Base-by-base conservation (phyloP, 1,140 invertebrate species). In the Temnothorax curvispinosus region DNA sequence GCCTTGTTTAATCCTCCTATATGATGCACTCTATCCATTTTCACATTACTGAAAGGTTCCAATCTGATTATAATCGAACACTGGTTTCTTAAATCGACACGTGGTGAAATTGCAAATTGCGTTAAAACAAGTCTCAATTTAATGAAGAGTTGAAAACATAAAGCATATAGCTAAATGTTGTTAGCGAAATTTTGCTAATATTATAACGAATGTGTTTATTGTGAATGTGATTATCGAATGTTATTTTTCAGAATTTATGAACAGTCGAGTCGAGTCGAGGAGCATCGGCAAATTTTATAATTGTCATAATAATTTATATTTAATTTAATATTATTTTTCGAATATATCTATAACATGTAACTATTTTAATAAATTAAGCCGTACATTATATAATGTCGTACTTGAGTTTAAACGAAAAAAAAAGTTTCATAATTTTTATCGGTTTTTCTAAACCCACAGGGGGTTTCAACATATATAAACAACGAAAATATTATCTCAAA, bases 1-100 rank as follows among this genome's bases (percentile, higher is more conserved):
- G 54, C 11, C 72, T 85, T 38, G 44, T 76, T 85, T 85, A 62
- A 85, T 76, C 27, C 44, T 74, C 41, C 1, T 27, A 27, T 27
- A 27, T 44, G 78, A 72, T 35, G 3, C 52, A 35, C 15, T 81
- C 35, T 35, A 80, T 56, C n/a, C 67, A 7, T 21, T 82, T 82
- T 9, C 50, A 21, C 15, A 11, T 71, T 41, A 71, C 50, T 8
- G 52, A 35, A 58, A 67, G 18, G 32, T 21, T 38, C 1, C 6
- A 8, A 8, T 6, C n/a, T 64, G 18, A 78, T 64, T 65, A 64
- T 65, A 67, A 78, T 78, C 52, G 60, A 67, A 64, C 9, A 35
- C 9, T 18, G 58, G 5, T 47, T 77, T 62, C 41, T n/a, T 5
- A 13, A 60, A 47, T 60, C 38, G 32, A 9, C 32, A 21, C 52